Base-by-base conservation (phyloP, 2,888 invertebrate species). In the Chrysomela aeneicollis region DNA sequence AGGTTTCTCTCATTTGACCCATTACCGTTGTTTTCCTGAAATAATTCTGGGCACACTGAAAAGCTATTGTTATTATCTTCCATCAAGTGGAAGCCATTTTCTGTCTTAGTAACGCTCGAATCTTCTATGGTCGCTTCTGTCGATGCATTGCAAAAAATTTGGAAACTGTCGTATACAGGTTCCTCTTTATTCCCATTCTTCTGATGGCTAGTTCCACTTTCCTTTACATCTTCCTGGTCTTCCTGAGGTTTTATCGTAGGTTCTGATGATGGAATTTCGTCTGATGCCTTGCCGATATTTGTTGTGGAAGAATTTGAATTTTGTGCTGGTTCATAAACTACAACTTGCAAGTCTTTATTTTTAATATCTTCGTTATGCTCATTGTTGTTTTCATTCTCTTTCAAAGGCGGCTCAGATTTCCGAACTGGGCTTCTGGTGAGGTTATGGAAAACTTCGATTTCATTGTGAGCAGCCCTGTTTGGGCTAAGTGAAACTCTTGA, bases 381-480 rank as follows among this genome's bases (percentile, higher is more conserved):
- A 1, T 22, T 15, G 12, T 46, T 32, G 0, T 9, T n/a, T 22
- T 10, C 10, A 30, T 10, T 42, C 5, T 1, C 15, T 22, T 9
- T 8, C 1, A 22, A 12, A 46, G 15, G 10, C 12, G 15, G 21
- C 15, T n/a, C 17, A n/a, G 22, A 17, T 26, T 64, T 59, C 64
- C 17, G 55, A 26, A 50, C 74, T 0, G 89, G 89, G 80, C 90
- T 90, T 58, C 90, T 81, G 68, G 89, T 89, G 53, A 90, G 80
- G 75, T 90, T 90, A 74, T 90, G 90, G 32, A 90, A 81, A 8
- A 90, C 87, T 77, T 90, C 89, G 26, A 90, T 87, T 78, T 88
- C 86, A 69, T 88, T 87, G 71, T 90, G 90, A 5, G 81, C 70
- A 1, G 82, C 78, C 65, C 80, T 79, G 12, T 6, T 26, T 26